Percentiles rank a stretch among this genome's conserved stretches.
Conservation (phyloP, 1,140 invertebrate genomes). For the Trachymyrmex septentrionalis region DNA sequence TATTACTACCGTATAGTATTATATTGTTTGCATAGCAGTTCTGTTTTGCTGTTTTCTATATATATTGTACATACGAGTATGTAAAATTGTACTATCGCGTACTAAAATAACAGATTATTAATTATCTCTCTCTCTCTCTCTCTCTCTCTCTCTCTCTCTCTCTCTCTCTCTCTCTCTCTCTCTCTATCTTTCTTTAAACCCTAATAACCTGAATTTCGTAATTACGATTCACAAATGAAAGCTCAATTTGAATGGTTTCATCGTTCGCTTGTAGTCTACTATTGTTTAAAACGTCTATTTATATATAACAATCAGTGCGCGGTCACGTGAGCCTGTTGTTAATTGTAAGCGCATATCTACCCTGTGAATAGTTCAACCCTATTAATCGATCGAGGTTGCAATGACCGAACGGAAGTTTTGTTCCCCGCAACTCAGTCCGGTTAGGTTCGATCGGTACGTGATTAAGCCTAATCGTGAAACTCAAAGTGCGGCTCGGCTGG, state of each 20-base stretch:
- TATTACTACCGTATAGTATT: not conserved
- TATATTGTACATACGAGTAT: too few relatives aligned
- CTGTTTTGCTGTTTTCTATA: not conserved
- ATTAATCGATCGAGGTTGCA: constrained; percentile 43
- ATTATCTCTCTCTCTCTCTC: not conserved
- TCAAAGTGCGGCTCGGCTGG: constrained; percentile 14
- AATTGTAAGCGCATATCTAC: not conserved
- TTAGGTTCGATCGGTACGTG: constrained; percentile 40
- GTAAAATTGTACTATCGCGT: not conserved
- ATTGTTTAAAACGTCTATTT: not conserved
- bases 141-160: too few relatives aligned
- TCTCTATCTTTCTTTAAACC: not conserved
- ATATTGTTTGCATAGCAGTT: not conserved
- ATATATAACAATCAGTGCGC: constrained; percentile 20
- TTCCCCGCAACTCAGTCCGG: not conserved
- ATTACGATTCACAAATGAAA: constrained; percentile 5
- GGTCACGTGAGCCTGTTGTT: constrained; percentile 27
- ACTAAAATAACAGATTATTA: constrained; percentile 15
- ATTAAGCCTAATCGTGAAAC: constrained; percentile 54
- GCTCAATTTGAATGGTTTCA: not conserved
- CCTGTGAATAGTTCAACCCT: constrained; percentile 6
- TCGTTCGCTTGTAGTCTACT: not conserved
- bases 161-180: not conserved
- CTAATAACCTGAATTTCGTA: constrained; percentile 1
- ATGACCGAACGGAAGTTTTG: constrained; percentile 45